phyloP scores from a whole-genome alignment of 2,113 vertebrate genomes.

The Parus major region DNA sequence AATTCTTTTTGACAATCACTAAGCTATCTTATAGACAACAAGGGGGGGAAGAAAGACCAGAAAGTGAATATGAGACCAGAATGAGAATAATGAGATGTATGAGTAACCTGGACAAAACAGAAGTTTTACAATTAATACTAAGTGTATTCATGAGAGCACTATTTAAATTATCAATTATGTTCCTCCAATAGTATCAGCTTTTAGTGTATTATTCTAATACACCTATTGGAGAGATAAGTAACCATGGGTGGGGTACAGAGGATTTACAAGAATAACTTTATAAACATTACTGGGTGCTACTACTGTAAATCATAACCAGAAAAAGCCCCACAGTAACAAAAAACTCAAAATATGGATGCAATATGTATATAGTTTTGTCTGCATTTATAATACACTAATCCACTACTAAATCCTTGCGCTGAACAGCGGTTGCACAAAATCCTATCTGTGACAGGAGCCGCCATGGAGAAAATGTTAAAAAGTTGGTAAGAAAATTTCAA shows the following conservation, averaged over 20 bases:
- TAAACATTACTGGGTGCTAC: not conserved
- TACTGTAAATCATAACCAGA: not conserved
- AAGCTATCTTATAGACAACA: not conserved
- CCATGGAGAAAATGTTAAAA: not conserved
- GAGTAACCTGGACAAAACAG: not conserved
- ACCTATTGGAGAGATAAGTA: not conserved
- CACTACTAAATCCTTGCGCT: not conserved
- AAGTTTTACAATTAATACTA: not conserved
- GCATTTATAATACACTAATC: not conserved
- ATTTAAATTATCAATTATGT: not conserved
- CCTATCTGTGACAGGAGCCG: not conserved
- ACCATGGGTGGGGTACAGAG: not conserved
- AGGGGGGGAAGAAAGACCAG: not conserved
- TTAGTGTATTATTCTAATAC: not conserved
- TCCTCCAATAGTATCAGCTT: not conserved
- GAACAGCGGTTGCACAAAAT: not conserved
- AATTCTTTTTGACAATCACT: not conserved
- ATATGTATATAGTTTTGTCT: not conserved
- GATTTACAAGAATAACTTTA: not conserved
- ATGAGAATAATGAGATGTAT: not conserved
- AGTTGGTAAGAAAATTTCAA: not conserved
- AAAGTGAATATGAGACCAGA: not conserved
- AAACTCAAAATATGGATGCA: not conserved
- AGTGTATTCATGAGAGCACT: not conserved
- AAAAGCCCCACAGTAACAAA: not conserved